These are phyloP conservation scores for Marmota monax DNA, from an alignment of 2,113 vertebrate genomes.

Conservation along the genomic window DNA sequence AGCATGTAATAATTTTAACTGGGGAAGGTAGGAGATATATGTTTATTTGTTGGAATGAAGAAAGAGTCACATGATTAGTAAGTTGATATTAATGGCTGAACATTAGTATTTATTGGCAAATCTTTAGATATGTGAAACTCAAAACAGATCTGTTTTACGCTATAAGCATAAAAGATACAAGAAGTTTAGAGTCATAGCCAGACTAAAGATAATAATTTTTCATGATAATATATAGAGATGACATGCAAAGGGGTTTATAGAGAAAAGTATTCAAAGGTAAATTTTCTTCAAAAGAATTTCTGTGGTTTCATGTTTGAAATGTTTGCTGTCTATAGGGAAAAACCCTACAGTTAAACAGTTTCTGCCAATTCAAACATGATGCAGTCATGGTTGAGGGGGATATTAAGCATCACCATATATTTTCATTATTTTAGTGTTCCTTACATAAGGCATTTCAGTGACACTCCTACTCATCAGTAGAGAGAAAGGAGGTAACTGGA, in stretches of 20 bases:
- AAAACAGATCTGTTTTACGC: slow-evolving; percentile 10
- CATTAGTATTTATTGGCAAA: slow-evolving; percentile 55
- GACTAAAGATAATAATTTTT: slow-evolving; percentile 41
- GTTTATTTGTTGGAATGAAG: not conserved
- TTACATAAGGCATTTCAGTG: not conserved
- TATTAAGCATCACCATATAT: not conserved
- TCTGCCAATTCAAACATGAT: not conserved
- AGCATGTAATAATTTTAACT: not conserved
- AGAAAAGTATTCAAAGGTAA: not conserved
- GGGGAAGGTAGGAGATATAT: not conserved
- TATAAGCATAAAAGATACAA: slow-evolving; percentile 30
- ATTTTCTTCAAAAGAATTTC: slow-evolving; percentile 23
- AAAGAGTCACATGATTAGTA: not conserved
- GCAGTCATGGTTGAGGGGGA: not conserved
- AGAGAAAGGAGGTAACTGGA: not conserved
- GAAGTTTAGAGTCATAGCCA: not conserved
- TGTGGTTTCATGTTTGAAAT: slow-evolving; percentile 12
- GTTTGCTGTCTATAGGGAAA: not conserved
- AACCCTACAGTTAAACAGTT: not conserved
- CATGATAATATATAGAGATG: not conserved
- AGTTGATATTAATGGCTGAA: not conserved
- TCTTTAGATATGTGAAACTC: slow-evolving; percentile 44
- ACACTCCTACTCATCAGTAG: not conserved
- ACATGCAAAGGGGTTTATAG: not conserved
- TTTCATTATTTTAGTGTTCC: not conserved